Evolutionary conservation across 2,113 vertebrate species (phyloP).

Genomic region (Vulpes lagopus): DNA sequence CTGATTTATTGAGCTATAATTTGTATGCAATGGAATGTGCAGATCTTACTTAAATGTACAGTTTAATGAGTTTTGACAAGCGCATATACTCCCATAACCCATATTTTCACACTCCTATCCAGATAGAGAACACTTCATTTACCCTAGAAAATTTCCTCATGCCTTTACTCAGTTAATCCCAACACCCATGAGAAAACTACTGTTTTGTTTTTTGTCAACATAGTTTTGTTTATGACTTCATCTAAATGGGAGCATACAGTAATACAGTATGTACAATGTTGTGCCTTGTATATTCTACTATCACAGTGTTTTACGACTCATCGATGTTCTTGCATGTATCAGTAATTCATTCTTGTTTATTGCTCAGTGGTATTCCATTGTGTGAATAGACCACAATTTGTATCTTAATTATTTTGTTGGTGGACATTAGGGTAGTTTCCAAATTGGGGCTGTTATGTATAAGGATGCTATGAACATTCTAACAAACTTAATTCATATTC

Average conservation of each 20-base stretch:
- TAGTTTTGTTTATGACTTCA: not conserved
- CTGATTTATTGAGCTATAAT: not conserved
- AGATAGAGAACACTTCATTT: not conserved
- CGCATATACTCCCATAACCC: not conserved
- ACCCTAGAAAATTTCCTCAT: not conserved
- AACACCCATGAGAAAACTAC: not conserved
- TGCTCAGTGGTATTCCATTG: not conserved
- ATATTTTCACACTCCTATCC: not conserved
- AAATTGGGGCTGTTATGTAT: not conserved
- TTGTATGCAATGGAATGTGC: not conserved
- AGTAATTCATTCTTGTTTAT: not conserved
- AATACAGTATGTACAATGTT: not conserved
- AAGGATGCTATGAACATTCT: not conserved
- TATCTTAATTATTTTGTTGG: not conserved
- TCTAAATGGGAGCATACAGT: not conserved
- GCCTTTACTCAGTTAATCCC: not conserved
- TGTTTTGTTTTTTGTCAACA: not conserved
- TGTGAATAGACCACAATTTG: not conserved
- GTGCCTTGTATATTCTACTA: not conserved
- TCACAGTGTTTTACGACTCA: not conserved
- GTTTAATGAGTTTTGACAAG: not conserved
- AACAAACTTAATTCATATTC: not conserved
- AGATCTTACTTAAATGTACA: not conserved
- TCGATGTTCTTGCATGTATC: not conserved
- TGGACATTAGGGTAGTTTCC: not conserved